Conservation (phyloP, 2,113 vertebrate genomes). For the Calonectris borealis region DNA sequence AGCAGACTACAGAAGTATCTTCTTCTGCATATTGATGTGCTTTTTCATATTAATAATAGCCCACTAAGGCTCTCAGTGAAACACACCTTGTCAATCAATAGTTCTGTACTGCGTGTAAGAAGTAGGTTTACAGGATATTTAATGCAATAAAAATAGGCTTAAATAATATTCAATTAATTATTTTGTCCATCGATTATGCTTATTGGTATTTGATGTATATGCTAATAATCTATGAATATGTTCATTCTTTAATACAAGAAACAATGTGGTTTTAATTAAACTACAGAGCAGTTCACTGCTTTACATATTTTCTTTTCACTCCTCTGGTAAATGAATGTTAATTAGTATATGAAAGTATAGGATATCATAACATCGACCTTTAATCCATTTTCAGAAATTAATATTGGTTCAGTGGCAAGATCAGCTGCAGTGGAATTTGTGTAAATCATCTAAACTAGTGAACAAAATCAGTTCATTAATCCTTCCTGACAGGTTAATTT, state of each 20-base stretch:
- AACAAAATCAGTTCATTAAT: conserved; percentile 70
- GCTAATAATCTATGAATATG: neutral
- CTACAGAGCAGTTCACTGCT: neutral
- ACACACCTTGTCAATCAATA: neutral
- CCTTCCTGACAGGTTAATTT: conserved; percentile 71
- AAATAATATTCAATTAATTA: neutral
- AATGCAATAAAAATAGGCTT: neutral
- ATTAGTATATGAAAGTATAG: conserved; percentile 22
- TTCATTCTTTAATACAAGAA: neutral
- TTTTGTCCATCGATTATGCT: neutral
- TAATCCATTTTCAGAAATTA: conserved; percentile 52
- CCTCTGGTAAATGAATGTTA: neutral
- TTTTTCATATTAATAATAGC: neutral
- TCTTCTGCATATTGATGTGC: neutral
- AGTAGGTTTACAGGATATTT: neutral
- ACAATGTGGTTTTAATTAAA: neutral
- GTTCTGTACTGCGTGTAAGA: neutral
- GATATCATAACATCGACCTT: neutral
- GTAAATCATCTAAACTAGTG: conserved; percentile 54
- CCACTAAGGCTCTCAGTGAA: neutral
- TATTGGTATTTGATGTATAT: neutral
- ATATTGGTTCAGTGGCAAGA: conserved; percentile 17
- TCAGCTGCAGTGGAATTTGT: conserved; percentile 22
- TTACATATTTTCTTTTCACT: neutral
- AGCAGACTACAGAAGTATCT: neutral